Conservation (phyloP, 2,113 vertebrate species). For the Sialia sialis region DNA sequence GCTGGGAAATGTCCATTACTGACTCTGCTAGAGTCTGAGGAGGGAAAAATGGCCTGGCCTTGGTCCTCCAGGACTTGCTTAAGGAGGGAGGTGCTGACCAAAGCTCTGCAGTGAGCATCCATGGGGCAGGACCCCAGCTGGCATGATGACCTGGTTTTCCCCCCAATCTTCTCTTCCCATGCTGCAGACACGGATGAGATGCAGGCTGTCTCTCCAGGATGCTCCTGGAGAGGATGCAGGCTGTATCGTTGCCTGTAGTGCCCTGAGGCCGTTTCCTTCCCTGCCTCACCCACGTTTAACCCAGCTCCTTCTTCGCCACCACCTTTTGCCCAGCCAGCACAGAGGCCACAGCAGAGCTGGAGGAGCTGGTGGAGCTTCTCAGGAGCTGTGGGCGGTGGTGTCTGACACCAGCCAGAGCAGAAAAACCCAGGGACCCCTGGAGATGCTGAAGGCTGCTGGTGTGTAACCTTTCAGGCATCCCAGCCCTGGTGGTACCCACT, state of each 20-base stretch:
- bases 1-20: background rate
- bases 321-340: background rate
- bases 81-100: background rate
- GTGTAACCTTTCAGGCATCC: background rate
- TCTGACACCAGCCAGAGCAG: background rate
- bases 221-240: background rate
- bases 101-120: background rate
- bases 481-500: background rate
- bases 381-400: accelerated
- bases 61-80: too few species aligned
- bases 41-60: background rate
- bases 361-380: background rate
- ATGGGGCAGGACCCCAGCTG: background rate
- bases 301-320: background rate
- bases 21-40: background rate
- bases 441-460: background rate
- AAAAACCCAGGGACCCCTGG: background rate
- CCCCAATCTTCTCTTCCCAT: accelerated
- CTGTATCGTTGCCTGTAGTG: background rate
- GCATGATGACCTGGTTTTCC: background rate
- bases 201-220: background rate
- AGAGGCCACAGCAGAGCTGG: background rate
- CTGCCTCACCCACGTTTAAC: background rate
- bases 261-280: accelerated
- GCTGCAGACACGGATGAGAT: background rate